Conservation (phyloP, 2,113 vertebrate species). For the Sardina pilchardus region DNA sequence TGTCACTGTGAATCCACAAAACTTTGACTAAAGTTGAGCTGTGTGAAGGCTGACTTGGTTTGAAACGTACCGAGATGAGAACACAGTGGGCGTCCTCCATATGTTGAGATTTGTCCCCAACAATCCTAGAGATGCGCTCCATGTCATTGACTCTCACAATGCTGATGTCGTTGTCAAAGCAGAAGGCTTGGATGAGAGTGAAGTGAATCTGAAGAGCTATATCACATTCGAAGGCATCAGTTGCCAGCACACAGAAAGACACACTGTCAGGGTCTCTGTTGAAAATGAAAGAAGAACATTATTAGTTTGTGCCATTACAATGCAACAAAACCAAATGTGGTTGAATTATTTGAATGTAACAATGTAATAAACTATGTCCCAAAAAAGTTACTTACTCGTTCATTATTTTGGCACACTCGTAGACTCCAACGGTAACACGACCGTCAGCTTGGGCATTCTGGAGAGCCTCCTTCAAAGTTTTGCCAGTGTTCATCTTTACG, state of each 20-base stretch:
- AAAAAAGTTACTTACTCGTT: conserved; percentile 82
- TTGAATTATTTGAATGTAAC: not conserved
- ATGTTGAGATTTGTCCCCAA: conserved; percentile 62
- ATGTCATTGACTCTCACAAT: conserved; percentile 73
- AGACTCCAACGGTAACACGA: conserved; percentile 88
- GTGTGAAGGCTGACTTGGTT: not conserved
- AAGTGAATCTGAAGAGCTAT: conserved; percentile 78
- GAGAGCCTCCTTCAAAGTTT: conserved; percentile 82
- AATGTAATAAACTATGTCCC: not conserved
- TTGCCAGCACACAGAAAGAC: conserved; percentile 72
- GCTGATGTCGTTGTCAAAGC: conserved; percentile 80
- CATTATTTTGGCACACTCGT: conserved; percentile 93
- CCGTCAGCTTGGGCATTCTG: conserved; percentile 80
- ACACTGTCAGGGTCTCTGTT: conserved; percentile 74
- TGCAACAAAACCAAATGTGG: not conserved
- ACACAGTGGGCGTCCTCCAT: conserved; percentile 74
- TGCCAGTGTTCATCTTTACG: conserved; percentile 77
- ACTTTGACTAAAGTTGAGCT: not conserved
- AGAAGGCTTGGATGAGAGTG: conserved; percentile 81
- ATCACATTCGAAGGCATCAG: conserved; percentile 69
- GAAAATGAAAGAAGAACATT: conserved; percentile 13
- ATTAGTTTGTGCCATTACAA: not conserved
- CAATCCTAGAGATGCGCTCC: conserved; percentile 67
- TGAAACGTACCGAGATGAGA: conserved; percentile 72
- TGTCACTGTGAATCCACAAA: not conserved